Base-by-base conservation (phyloP, 2,113 vertebrate genomes). In the Myodes glareolus region DNA sequence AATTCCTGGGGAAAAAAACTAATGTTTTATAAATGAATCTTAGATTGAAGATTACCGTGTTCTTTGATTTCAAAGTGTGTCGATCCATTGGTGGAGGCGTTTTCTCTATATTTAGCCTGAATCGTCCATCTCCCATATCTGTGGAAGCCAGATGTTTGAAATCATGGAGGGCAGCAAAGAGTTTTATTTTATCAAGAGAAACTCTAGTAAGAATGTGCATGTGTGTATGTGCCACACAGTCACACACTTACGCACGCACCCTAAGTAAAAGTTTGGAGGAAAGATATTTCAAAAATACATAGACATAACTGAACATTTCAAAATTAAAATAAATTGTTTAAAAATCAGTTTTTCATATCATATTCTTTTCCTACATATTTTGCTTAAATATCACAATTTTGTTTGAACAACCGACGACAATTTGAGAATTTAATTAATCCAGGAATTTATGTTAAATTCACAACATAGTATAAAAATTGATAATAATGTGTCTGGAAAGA, bases 81-180 rank as follows among this genome's bases (percentile, higher is more conserved):
- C 9, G 55, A 96, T 14, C 98, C 98, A 75, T 94, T 97, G 25
- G 99, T 99, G 95, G 97, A 97, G 89, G 99, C 99, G 80, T 98
- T 98, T 23, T 98, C 98, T 39, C 98, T 98, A 96, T 99, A 99
- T 7, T 98, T 98, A 29, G 99, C 99, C 97, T 98, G 98, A 82
- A 99, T 99, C 77, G 96, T 98, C 99, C 99, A 99, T 10, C 98
- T 87, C 3, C 99, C 99, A 47, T 98, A 99, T 95, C 99, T 99
- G 80, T 0, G 21, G 89, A 92, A 97, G 76, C 1, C 90, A 61
- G 94, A 93, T 80, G 92, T 55, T 94, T 31, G 63, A 92, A 91
- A 7, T 95, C 82, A 90, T 0, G 91, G 82, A 50, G 33, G 76
- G 0, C 58, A 82, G 86, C 31, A 96, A 68, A 65, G 90, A 61